phyloP scores from a whole-genome alignment of 2,797 vertebrate species.

The Gallinago stenura region DNA sequence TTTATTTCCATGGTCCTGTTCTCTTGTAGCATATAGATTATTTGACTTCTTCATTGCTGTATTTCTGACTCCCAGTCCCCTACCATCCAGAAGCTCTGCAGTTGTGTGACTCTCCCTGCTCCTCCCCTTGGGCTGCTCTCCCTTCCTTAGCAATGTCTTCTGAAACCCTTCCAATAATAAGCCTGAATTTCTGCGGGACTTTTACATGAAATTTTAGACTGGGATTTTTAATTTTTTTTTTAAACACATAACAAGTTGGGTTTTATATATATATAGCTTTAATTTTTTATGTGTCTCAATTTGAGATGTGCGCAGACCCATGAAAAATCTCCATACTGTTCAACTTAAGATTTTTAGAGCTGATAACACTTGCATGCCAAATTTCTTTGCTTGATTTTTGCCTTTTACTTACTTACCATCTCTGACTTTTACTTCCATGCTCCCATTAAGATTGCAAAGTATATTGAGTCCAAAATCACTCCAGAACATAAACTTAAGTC shows the following conservation, averaged over 20 bases:
- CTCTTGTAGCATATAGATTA: background rate
- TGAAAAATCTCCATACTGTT: background rate
- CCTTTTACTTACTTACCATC: background rate
- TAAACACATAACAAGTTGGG: background rate
- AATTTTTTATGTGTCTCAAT: background rate
- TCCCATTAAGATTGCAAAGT: background rate
- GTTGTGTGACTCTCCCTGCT: background rate
- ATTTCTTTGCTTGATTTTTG: background rate
- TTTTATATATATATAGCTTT: background rate
- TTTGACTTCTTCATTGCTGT: background rate
- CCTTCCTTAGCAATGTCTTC: background rate
- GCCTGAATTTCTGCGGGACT: background rate
- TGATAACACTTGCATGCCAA: background rate
- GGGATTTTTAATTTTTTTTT: background rate
- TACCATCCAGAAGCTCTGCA: background rate
- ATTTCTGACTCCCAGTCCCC: background rate
- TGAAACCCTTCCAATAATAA: background rate
- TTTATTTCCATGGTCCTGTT: background rate
- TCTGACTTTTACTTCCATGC: background rate
- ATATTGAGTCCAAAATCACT: background rate
- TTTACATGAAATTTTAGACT: background rate
- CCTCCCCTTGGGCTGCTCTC: background rate
- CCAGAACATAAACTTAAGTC: background rate
- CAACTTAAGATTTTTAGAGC: background rate
- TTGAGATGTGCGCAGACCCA: background rate